Evolutionary conservation across 2,888 invertebrate species (phyloP).

Genomic region (Torymus tubicola): DNA sequence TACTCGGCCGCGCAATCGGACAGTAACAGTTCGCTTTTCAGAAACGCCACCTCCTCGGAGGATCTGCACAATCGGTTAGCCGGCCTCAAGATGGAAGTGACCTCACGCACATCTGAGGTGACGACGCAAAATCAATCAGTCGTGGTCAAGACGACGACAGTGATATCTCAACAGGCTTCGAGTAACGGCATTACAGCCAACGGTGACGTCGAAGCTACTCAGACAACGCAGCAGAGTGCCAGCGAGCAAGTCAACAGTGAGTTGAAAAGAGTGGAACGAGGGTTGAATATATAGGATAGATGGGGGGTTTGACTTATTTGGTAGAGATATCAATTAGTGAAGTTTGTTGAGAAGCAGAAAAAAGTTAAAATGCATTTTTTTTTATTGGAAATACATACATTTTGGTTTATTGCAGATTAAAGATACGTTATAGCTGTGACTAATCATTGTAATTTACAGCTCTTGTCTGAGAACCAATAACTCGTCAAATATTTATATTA

Average conservation of each 20-base stretch:
- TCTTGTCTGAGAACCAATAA: constrained; percentile 47
- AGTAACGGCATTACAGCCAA: constrained; percentile 72
- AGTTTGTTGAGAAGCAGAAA: no score
- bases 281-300: background rate
- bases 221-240: constrained; percentile 70
- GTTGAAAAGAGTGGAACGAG: constrained; percentile 57
- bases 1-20: constrained; percentile 55
- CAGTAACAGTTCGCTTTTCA: constrained; percentile 76
- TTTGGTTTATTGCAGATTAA: background rate
- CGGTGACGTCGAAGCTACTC: constrained; percentile 71
- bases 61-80: constrained; percentile 73
- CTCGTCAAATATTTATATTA: constrained; percentile 39
- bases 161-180: constrained; percentile 71
- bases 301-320: no score
- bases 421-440: background rate
- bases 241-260: constrained; percentile 74
- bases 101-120: constrained; percentile 73
- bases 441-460: constrained; percentile 25
- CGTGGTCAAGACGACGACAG: constrained; percentile 73
- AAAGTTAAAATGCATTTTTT: no score
- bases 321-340: no score
- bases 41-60: constrained; percentile 74
- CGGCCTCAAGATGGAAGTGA: constrained; percentile 75
- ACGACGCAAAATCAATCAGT: constrained; percentile 74
- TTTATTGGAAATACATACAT: background rate